phyloP scores from a whole-genome alignment of 2,113 vertebrate species.

The Cynocephalus volans region DNA sequence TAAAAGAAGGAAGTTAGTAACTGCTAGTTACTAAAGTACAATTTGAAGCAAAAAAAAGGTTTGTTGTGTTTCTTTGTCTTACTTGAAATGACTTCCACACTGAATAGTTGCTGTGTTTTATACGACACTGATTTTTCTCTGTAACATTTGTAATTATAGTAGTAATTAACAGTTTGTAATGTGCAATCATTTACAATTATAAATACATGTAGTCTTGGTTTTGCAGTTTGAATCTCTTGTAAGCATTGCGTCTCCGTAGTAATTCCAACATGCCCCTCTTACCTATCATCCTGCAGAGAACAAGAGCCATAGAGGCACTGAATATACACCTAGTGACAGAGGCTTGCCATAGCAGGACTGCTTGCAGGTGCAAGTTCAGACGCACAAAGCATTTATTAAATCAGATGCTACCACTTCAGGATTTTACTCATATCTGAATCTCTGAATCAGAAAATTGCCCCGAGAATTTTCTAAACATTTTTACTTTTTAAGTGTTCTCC shows the following conservation, averaged over 20 bases:
- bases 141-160: slow-evolving; percentile 24
- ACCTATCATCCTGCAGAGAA: neutral
- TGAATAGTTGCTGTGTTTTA: slow-evolving; percentile 13
- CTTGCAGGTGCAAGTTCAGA: neutral
- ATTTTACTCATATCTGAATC: neutral
- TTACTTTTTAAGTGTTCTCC: neutral
- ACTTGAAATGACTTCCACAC: neutral
- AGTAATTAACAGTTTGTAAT: slow-evolving; percentile 6
- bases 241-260: neutral
- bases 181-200: neutral
- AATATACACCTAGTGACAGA: neutral
- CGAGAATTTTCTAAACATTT: neutral
- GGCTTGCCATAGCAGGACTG: neutral
- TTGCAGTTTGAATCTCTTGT: neutral
- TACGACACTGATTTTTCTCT: slow-evolving; percentile 18
- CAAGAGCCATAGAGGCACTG: neutral
- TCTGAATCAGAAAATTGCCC: slow-evolving; percentile 14
- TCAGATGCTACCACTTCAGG: neutral
- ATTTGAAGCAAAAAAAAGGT: slow-evolving; percentile 9
- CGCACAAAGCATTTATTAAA: neutral
- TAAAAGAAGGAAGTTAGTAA: slow-evolving; percentile 11
- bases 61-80: neutral
- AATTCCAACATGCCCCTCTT: neutral
- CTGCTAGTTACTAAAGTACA: neutral
- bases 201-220: neutral